phyloP scores from a whole-genome alignment of 1,140 invertebrate genomes.

The Rhagoletis zephyria region DNA sequence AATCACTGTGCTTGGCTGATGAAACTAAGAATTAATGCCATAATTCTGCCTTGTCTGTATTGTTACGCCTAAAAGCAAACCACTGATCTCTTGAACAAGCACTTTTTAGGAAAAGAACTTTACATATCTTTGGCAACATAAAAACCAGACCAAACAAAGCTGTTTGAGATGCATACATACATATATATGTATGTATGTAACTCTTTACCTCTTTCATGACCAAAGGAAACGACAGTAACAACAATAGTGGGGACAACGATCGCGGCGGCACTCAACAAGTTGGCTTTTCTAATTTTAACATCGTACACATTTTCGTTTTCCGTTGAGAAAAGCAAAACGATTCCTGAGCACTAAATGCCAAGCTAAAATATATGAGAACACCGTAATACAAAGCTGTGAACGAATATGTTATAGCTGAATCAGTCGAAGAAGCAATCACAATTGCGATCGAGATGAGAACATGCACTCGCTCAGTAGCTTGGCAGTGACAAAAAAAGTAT shows the following conservation, averaged over 20 bases:
- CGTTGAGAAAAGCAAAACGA: neutral
- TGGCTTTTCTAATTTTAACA: conserved; percentile 33
- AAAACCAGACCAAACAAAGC: too few relatives aligned
- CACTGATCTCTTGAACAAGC: too few relatives aligned
- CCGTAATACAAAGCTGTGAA: neutral
- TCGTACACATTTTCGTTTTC: neutral
- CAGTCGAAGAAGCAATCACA: neutral
- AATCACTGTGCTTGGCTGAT: too few relatives aligned
- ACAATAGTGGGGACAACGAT: neutral
- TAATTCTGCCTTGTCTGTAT: too few relatives aligned
- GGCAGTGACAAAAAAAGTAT: neutral
- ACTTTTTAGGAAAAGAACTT: too few relatives aligned
- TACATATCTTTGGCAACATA: too few relatives aligned
- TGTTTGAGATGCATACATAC: too few relatives aligned
- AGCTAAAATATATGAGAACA: neutral
- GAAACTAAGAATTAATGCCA: too few relatives aligned
- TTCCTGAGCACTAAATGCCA: neutral
- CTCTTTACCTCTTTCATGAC: neutral
- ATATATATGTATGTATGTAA: neutral
- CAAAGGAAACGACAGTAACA: neutral
- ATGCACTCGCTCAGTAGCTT: conserved; percentile 13
- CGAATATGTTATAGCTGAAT: neutral
- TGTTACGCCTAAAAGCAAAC: too few relatives aligned
- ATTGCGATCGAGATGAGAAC: conserved; percentile 18
- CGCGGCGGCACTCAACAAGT: neutral